phyloP scores from a whole-genome alignment of 2,113 vertebrate species.

The Sylvia atricapilla region DNA sequence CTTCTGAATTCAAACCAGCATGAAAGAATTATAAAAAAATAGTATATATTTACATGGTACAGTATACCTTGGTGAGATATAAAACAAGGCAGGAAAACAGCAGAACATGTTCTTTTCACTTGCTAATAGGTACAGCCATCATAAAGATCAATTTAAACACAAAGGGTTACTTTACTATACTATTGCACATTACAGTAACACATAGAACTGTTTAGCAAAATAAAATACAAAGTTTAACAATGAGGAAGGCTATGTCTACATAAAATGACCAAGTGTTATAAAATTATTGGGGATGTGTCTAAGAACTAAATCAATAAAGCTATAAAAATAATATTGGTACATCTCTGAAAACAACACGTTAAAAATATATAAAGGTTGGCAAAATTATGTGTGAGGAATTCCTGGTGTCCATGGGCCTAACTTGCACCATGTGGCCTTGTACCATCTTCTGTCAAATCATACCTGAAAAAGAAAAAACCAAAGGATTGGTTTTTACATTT shows the following conservation, averaged over 20 bases:
- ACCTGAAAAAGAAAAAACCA: conserved; percentile 74
- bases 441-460: conserved; percentile 91
- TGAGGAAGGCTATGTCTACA: conserved; percentile 61
- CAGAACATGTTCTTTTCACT: conserved; percentile 3
- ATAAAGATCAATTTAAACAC: conserved; percentile 19
- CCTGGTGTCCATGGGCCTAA: conserved; percentile 56
- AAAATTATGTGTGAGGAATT: not conserved
- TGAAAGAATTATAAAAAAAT: conserved; percentile 75
- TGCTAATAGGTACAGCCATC: not conserved
- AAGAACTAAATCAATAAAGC: conserved; percentile 68
- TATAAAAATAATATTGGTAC: conserved; percentile 76
- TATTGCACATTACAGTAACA: conserved; percentile 61
- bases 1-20: conserved; percentile 66
- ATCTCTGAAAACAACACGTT: conserved; percentile 40
- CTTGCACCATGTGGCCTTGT: conserved; percentile 62
- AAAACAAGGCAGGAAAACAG: conserved; percentile 72
- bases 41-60: conserved; percentile 83
- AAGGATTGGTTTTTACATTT: not conserved
- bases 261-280: conserved; percentile 63
- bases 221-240: conserved; percentile 60
- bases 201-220: conserved; percentile 57
- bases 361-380: conserved; percentile 53
- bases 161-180: conserved; percentile 24
- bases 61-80: conserved; percentile 59
- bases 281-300: conserved; percentile 53